Evolutionary conservation across 2,888 invertebrate species (phyloP).

Genomic region (Aproaerema taeniolella): DNA sequence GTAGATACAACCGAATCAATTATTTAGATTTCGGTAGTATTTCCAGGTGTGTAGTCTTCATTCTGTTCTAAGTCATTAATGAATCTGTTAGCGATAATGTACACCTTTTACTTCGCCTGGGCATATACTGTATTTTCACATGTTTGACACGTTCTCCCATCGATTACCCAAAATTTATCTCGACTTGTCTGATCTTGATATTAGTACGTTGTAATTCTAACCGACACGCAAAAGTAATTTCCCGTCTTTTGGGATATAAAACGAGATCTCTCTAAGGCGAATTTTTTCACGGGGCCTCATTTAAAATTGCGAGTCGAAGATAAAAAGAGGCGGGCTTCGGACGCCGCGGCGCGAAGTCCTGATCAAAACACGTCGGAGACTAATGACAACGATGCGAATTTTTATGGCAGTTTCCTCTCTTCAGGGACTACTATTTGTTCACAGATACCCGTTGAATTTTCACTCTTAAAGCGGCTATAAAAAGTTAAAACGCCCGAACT

Average conservation of each 20-base stretch:
- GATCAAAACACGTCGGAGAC: conserved; percentile 72
- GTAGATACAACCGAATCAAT: too few species aligned
- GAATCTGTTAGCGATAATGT: too few species aligned
- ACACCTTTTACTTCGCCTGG: too few species aligned
- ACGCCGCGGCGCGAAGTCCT: conserved; percentile 38
- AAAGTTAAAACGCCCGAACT: conserved; percentile 50
- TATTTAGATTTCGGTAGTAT: too few species aligned
- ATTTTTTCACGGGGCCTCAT: conserved; percentile 42
- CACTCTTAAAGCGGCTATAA: conserved; percentile 47
- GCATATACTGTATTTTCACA: neutral
- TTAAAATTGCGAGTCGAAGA: conserved; percentile 47
- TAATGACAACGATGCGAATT: conserved; percentile 67
- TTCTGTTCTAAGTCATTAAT: too few species aligned
- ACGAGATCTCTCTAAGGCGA: conserved; percentile 35
- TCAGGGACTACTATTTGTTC: conserved; percentile 58
- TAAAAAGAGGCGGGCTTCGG: conserved; percentile 41
- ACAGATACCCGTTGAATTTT: conserved; percentile 57
- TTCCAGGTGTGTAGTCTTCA: too few species aligned
- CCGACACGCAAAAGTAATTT: conserved; percentile 27
- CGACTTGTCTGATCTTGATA: conserved; percentile 9
- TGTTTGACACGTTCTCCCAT: conserved; percentile 6
- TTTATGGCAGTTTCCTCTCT: conserved; percentile 62
- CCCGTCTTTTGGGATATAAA: conserved; percentile 35
- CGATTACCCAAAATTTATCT: neutral
- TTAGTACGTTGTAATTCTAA: conserved; percentile 20